phyloP scores from a whole-genome alignment of 2,113 vertebrate species.

The Synodontis membranacea region DNA sequence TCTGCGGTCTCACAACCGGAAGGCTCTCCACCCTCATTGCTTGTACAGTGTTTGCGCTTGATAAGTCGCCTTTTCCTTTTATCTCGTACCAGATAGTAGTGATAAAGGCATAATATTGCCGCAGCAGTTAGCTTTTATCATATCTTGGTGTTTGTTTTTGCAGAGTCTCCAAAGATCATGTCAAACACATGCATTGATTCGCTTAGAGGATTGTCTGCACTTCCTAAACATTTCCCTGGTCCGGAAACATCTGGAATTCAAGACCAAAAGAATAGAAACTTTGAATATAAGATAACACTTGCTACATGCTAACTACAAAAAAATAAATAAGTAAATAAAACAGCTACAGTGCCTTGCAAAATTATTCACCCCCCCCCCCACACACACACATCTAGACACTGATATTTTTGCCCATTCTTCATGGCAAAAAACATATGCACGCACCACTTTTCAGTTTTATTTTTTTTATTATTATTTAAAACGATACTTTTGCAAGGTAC shows the following conservation, averaged over 20 bases:
- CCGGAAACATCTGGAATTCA: neutral
- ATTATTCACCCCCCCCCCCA: too few species aligned
- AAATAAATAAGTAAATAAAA: too few species aligned
- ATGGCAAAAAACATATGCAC: too few species aligned
- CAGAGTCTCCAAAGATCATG: slow-evolving; percentile 10
- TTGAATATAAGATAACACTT: neutral
- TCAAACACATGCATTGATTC: neutral
- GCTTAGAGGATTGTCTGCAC: neutral
- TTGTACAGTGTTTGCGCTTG: slow-evolving; percentile 28
- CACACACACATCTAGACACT: too few species aligned
- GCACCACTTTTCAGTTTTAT: too few species aligned
- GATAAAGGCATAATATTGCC: slow-evolving; percentile 32
- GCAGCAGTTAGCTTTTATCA: slow-evolving; percentile 10
- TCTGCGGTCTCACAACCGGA: slow-evolving; percentile 27
- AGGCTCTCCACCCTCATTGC: slow-evolving; percentile 19
- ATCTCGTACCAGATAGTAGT: slow-evolving; percentile 27
- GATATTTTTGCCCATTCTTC: too few species aligned
- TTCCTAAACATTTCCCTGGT: slow-evolving; percentile 9
- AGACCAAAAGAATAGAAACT: neutral
- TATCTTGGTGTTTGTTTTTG: slow-evolving; percentile 1
- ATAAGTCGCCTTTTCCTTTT: slow-evolving; percentile 27
- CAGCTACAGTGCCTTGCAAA: too few species aligned
- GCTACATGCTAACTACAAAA: neutral
- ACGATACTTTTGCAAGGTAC: too few species aligned
- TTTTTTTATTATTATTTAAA: too few species aligned